Evolutionary conservation across 2,113 vertebrate species (phyloP), one percentile per base, ranked within the genome.

Genomic region (Zonotrichia leucophrys): DNA sequence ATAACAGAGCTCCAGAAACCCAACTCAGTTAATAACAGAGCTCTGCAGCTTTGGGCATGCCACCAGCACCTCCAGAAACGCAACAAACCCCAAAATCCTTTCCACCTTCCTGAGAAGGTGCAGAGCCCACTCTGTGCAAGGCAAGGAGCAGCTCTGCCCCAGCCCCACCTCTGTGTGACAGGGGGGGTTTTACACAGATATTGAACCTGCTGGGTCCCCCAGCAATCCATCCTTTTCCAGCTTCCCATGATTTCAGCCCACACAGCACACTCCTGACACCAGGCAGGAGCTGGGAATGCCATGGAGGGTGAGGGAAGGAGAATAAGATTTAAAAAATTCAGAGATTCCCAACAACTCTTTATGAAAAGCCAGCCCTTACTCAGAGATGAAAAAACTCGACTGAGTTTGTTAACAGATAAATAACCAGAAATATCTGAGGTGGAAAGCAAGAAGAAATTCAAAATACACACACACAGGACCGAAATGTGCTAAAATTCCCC

Each of bases 91-190:
- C 41, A 7, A 20, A 8, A 39, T 18, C 22, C 50, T 52, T 11
- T 11, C 50, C 27, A 17, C 50, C 50, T 17, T 52, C 7, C 50
- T 28, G 50, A 6, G 50, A 52, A 28, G 50, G 50, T 6, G 50
- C 27, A 52, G 50, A 52, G 50, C 50, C 27, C 50, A 0, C 15
- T 4, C 4, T n/a, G n/a, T 0, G 33, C 56, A 3, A 14, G 1
- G 8, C n/a, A 7, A 17, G 37, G 47, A 27, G 47, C 33, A 33
- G 82, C 89, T 49, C 47, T 56, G 42, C 79, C 7, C 37, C 41
- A 41, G 41, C 24, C 56, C 25, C 0, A 28, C 9, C 23, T 6
- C 0, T 0, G 1, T 3, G 64, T 39, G n/a, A 35, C 47, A 70
- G 46, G 49, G 44, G 5, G 5, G 27, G 37, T 9, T 28, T 33